These are phyloP conservation scores for Pluvianellus socialis DNA, from an alignment of 2,113 vertebrate species.

Conservation along the genomic window DNA sequence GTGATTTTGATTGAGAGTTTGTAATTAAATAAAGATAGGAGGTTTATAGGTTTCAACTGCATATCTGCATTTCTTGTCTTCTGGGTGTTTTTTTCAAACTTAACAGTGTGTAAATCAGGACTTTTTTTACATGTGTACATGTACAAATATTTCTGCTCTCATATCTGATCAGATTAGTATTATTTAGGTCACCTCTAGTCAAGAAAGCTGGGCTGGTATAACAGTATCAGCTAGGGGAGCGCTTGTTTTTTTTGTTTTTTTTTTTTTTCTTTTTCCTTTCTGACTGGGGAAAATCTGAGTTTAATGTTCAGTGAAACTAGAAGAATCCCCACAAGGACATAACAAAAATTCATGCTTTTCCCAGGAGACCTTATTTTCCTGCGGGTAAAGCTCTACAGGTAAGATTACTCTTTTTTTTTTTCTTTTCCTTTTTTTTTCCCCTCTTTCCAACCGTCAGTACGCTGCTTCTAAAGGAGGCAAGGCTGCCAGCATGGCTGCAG, in stretches of 20 bases:
- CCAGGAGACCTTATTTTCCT: neutral
- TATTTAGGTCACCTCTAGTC: conserved; percentile 8
- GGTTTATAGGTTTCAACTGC: neutral
- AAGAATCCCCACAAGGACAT: neutral
- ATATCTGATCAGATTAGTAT: neutral
- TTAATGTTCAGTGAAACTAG: neutral
- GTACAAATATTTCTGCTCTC: neutral
- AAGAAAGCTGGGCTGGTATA: neutral
- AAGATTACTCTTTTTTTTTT: too few relatives aligned
- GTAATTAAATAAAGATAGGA: conserved; percentile 5
- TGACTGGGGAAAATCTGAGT: neutral
- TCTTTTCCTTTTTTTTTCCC: accelerated
- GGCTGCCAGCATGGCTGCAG: neutral
- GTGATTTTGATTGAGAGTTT: conserved; percentile 11
- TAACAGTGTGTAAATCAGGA: neutral
- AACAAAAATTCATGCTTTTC: neutral
- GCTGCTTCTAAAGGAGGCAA: accelerated
- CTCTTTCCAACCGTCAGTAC: accelerated
- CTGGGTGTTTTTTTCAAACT: neutral
- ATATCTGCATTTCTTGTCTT: neutral
- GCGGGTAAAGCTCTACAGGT: neutral
- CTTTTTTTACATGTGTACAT: neutral
- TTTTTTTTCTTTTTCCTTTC: neutral
- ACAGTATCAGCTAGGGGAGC: neutral
- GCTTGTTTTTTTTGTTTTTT: neutral